Evolutionary conservation across 2,888 invertebrate species (phyloP).

Genomic region (Cylindroiulus punctatus): DNA sequence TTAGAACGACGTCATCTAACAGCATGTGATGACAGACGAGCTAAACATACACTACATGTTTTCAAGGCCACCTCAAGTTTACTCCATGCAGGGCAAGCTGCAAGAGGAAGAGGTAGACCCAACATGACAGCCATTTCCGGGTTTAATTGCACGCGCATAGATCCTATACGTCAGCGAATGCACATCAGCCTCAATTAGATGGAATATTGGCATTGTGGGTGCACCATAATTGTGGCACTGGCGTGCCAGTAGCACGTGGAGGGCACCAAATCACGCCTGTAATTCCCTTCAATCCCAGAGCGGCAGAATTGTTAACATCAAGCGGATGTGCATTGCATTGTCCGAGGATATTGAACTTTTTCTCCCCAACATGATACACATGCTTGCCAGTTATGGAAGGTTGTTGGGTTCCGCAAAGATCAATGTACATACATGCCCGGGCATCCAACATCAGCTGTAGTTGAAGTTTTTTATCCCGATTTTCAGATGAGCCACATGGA

Average conservation of each 20-base stretch:
- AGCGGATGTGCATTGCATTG: neutral
- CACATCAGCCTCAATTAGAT: neutral
- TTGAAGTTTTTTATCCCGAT: too few relatives aligned
- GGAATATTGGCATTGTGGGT: neutral
- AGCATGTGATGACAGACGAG: too few relatives aligned
- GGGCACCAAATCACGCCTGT: neutral
- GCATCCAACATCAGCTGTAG: too few relatives aligned
- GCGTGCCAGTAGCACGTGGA: neutral
- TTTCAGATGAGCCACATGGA: too few relatives aligned
- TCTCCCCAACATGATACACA: neutral
- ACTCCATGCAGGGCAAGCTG: neutral
- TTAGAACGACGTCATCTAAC: too few relatives aligned
- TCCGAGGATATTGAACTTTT: neutral
- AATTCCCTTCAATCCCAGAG: neutral
- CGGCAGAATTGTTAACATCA: neutral
- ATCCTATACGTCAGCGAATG: neutral
- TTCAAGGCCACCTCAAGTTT: neutral
- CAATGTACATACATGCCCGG: too few relatives aligned
- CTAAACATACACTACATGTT: too few relatives aligned
- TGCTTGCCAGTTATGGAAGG: neutral
- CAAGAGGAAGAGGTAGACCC: neutral
- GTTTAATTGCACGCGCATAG: neutral
- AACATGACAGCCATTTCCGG: neutral
- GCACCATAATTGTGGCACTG: too few relatives aligned
- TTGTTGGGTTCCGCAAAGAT: neutral